phyloP scores from a whole-genome alignment of 1,140 invertebrate genomes.

The Drosophila nasuta region DNA sequence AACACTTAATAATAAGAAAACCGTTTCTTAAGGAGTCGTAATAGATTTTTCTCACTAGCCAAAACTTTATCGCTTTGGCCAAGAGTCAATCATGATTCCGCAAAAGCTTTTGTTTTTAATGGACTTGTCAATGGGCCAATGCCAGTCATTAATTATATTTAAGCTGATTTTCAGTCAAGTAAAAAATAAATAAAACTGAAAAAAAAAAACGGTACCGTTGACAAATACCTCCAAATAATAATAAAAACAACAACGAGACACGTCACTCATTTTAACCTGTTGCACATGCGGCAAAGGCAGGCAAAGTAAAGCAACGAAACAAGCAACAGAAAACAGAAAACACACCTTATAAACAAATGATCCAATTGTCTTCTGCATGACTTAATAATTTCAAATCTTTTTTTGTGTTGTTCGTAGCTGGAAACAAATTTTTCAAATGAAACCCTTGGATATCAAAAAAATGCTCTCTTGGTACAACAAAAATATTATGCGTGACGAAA shows the following conservation, averaged over 20 bases:
- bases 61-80: conserved; percentile 8
- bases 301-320: conserved; percentile 11
- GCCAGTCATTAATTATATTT: conserved; percentile 82
- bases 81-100: conserved; percentile 35
- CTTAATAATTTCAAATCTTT: conserved; percentile 63
- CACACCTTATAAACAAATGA: conserved; percentile 80
- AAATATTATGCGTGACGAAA: conserved; percentile 81
- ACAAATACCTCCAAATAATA: conserved; percentile 47
- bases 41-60: neutral
- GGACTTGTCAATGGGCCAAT: conserved; percentile 81
- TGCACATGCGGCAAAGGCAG: conserved; percentile 56
- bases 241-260: conserved; percentile 38
- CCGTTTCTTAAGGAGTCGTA: neutral
- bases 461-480: neutral
- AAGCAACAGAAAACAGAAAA: conserved; percentile 28
- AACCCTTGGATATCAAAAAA: conserved; percentile 42
- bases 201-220: conserved; percentile 55
- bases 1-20: neutral
- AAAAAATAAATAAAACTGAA: conserved; percentile 30
- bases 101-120: conserved; percentile 63
- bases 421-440: conserved; percentile 73
- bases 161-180: conserved; percentile 73
- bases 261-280: conserved; percentile 76
- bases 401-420: conserved; percentile 35
- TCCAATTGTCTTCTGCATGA: conserved; percentile 83